These are phyloP conservation scores for Cervus canadensis DNA, from an alignment of 2,113 vertebrate genomes.

Conservation along the genomic window DNA sequence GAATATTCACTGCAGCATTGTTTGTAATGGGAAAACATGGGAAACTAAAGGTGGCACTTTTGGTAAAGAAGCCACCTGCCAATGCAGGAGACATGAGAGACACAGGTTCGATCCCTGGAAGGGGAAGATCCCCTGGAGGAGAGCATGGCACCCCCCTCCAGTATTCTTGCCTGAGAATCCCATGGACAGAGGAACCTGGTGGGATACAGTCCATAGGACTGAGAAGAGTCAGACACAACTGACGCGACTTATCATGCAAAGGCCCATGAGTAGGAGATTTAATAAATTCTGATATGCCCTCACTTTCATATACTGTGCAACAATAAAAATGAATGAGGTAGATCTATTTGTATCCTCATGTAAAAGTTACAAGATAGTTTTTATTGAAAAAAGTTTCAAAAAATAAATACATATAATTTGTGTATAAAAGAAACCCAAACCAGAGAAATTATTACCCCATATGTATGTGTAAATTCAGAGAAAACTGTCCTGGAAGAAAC, in stretches of 20 bases:
- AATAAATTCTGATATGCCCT: not conserved
- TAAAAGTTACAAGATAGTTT: not conserved
- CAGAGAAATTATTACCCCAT: not conserved
- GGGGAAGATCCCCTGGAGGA: not conserved
- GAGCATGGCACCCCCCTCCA: not conserved
- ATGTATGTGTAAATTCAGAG: not conserved
- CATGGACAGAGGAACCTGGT: not conserved
- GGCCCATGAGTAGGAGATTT: not conserved
- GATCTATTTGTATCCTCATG: not conserved
- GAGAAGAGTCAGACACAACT: not conserved
- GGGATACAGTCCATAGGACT: not conserved
- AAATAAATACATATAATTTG: not conserved
- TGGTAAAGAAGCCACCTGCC: not conserved
- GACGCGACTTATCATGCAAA: rapidly evolving
- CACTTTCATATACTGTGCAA: not conserved
- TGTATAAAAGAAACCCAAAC: not conserved
- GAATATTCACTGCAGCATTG: not conserved
- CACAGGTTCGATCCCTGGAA: not conserved
- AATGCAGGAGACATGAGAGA: not conserved
- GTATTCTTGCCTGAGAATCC: not conserved
- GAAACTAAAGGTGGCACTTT: not conserved
- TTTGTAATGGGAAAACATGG: not conserved
- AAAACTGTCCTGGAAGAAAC: not conserved
- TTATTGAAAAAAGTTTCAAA: not conserved
- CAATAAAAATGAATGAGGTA: not conserved